phyloP scores from a whole-genome alignment of 2,888 invertebrate species.

The Xanthorhoe designata region DNA sequence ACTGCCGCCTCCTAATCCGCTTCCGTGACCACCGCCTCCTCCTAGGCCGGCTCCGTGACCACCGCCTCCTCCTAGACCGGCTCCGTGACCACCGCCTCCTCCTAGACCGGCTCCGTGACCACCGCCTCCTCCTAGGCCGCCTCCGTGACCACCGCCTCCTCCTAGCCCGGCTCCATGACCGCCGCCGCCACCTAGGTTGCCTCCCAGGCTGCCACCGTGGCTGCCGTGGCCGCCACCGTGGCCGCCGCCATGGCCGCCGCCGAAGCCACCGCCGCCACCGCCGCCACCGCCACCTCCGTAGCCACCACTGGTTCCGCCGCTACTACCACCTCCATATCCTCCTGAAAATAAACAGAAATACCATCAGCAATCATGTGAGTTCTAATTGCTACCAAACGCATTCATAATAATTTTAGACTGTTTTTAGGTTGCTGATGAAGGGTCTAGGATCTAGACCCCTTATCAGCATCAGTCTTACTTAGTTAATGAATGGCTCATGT shows the following conservation, averaged over 20 bases:
- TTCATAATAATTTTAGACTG: too few species aligned
- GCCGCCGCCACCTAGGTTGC: conserved; percentile 35
- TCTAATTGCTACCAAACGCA: too few species aligned
- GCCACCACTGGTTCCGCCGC: conserved; percentile 40
- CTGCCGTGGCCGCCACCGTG: conserved; percentile 43
- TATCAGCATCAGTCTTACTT: too few species aligned
- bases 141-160: conserved; percentile 44
- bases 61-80: conserved; percentile 44
- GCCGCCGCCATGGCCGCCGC: conserved; percentile 27
- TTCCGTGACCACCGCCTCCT: background rate
- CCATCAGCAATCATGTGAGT: background rate
- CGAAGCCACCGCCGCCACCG: conserved; percentile 28
- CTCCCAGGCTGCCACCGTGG: conserved; percentile 41
- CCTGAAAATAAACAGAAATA: background rate
- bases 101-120: conserved; percentile 15
- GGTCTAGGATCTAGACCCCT: too few species aligned
- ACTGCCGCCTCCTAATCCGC: background rate
- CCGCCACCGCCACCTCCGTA: conserved; percentile 28
- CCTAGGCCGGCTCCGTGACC: background rate
- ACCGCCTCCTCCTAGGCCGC: conserved; percentile 41
- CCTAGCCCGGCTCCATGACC: conserved; percentile 30
- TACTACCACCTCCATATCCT: conserved; percentile 24
- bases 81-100: conserved; percentile 40
- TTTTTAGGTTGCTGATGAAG: too few species aligned
- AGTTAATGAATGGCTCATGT: too few species aligned